Base-by-base conservation (phyloP, 1,140 invertebrate species). In the Atta colombica region DNA sequence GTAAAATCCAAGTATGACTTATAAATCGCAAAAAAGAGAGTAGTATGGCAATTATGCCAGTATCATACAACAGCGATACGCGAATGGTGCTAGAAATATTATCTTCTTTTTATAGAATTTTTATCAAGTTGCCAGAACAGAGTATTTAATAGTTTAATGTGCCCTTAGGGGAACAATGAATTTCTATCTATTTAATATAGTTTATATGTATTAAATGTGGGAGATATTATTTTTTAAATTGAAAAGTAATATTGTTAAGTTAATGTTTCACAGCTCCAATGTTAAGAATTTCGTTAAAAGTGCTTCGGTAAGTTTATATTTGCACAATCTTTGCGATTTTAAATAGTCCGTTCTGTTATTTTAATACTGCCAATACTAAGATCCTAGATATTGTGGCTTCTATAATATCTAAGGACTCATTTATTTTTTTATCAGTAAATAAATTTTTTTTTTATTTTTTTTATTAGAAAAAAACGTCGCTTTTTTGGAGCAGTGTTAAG, bases 121-220 rank as follows among this genome's bases (percentile, higher is more conserved):
- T 90, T 91, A 88, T 88, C 85, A 88, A 90, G 89, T 90, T 90
- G 89, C 71, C 86, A 77, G 77, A 90, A 88, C 53, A 90, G 87
- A 91, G 87, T 91, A 91, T 91, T 90, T 90, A 90, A 91, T 90
- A 90, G 80, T 90, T 90, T 90, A 89, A 90, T 90, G 65, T 39
- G 75, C 60, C 65, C 65, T 21, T 68, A 68, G n/a, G 12, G 65
- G 35, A n/a, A 45, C 10, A 45, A 68, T 68, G 45, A 68, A 68
- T 21, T 68, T 68, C 35, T 68, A 68, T 60, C 35, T 68, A 68
- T 68, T 68, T 68, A 45, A 68, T 68, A 68, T 68, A 68, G 65
- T 68, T 49, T 68, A 68, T 49, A n/a, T 68, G 10, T 88, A 88
- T 84, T 84, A 51, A 35, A 78, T 53, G 28, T 53, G 39, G 18